These are phyloP conservation scores for Vespertilio murinus DNA, from an alignment of 2,797 vertebrate genomes.

Conservation along the genomic window DNA sequence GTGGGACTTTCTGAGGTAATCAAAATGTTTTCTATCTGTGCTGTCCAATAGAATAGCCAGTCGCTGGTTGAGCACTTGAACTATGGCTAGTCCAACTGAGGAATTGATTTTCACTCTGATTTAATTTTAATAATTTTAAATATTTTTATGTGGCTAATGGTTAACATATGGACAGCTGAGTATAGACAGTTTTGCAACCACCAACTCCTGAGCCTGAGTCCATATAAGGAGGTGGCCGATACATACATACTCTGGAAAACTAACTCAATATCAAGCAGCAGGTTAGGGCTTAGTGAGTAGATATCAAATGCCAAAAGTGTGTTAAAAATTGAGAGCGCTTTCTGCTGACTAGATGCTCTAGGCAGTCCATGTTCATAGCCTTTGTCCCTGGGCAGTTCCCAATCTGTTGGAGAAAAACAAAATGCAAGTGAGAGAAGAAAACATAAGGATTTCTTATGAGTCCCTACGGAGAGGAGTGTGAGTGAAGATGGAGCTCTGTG, in stretches of 20 bases:
- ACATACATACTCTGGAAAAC: neutral
- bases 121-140: slow-evolving; percentile 23
- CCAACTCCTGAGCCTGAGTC: neutral
- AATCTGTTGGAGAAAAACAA: neutral
- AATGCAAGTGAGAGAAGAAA: neutral
- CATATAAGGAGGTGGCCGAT: neutral
- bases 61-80: neutral
- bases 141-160: neutral
- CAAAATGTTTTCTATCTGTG: neutral
- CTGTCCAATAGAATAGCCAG: neutral
- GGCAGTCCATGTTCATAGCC: neutral
- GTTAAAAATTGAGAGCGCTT: neutral
- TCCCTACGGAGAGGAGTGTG: neutral
- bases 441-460: neutral
- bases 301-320: neutral
- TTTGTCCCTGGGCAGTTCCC: neutral
- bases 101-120: slow-evolving; percentile 9
- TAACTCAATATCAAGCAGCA: neutral
- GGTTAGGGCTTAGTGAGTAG: neutral
- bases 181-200: neutral
- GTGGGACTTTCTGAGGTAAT: neutral
- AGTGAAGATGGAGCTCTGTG: neutral
- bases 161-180: neutral
- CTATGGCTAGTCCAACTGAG: neutral
- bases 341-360: neutral